Evolutionary conservation across 2,797 vertebrate genomes (phyloP), one percentile per base, ranked within the genome.

Genomic region (Melanotaenia nigrans): DNA sequence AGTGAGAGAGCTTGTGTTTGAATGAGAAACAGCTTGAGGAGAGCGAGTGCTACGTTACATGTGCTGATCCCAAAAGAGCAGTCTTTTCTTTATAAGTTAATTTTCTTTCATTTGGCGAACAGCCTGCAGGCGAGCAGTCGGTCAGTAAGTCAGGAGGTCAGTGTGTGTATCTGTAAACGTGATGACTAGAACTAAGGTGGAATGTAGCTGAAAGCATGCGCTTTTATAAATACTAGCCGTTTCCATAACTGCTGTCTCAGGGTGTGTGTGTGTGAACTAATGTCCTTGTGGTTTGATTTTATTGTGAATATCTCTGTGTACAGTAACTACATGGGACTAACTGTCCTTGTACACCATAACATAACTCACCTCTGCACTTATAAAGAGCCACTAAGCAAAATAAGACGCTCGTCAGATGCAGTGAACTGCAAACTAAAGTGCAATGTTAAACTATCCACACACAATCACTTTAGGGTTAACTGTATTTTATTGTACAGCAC

Each of bases 91-190:
- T 25, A 42, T 38, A 47, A 75, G 33, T 66, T 61, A 0, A 71
- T 84, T 77, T 73, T 47, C n/a, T 68, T 32, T 22, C 32, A 65
- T 32, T 73, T 28, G 14, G 40, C n/a, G 18, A 77, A 51, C 42
- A 58, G 60, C 13, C 32, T 58, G 61, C 51, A 63, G 62, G 6
- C 25, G 18, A 36, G n/a, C 58, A n/a, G 16, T 12, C 36, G 63
- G 71, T 78, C 75, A 81, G 58, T 75, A 20, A 77, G 64, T 77
- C 75, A 84, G 28, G 40, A 35, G 67, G 80, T 79, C 71, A 75
- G 6, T 33, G 25, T 22, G 28, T 32, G 8, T 38, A 22, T 65
- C 58, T 33, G 49, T 32, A 30, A 45, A 45, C 18, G 64, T 38
- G 51, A 61, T 61, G 54, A 69, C 47, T 30, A 45, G 25, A 64